A percentile compares a stretch with the other conserved stretches of the same genome.
phyloP scores from a whole-genome alignment of 2,888 invertebrate species.

The Leptarthrus brevirostris region DNA sequence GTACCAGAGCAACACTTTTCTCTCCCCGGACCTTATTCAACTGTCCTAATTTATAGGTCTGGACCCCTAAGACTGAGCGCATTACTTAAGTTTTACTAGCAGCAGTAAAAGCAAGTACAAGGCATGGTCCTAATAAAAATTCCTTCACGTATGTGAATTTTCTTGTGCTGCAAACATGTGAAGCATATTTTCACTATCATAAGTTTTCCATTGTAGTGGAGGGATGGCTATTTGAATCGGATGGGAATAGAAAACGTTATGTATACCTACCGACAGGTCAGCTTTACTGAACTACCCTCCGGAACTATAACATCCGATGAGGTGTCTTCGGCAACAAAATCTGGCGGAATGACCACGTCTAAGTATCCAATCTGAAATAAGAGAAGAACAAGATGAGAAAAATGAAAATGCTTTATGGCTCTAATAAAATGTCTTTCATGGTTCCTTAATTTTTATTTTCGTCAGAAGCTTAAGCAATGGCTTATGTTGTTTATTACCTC shows the following conservation, averaged over 20 bases:
- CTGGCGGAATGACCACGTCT: slow-evolving; percentile 91
- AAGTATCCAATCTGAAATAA: slow-evolving; percentile 80
- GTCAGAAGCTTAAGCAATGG: slow-evolving; percentile 33
- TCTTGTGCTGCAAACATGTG: slow-evolving; percentile 29
- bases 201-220: neutral
- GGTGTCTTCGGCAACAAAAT: slow-evolving; percentile 86
- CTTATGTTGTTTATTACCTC: slow-evolving; percentile 38
- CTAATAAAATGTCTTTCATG: slow-evolving; percentile 51
- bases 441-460: slow-evolving; percentile 44
- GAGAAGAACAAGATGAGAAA: slow-evolving; percentile 49
- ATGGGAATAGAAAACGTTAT: slow-evolving; percentile 2
- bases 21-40: slow-evolving; percentile 21
- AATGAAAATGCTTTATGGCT: slow-evolving; percentile 50
- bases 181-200: slow-evolving; percentile 45
- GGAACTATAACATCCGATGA: slow-evolving; percentile 90
- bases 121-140: slow-evolving; percentile 52
- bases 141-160: slow-evolving; percentile 47
- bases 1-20: slow-evolving; percentile 44
- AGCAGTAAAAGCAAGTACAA: slow-evolving; percentile 52
- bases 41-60: slow-evolving; percentile 52
- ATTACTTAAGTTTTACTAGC: slow-evolving; percentile 54
- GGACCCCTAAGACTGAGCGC: slow-evolving; percentile 38
- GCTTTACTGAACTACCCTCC: slow-evolving; percentile 80
- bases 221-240: neutral
- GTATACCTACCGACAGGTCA: slow-evolving; percentile 70